Base-by-base conservation (phyloP, 2,113 vertebrate genomes). In the Spermophilus dauricus region DNA sequence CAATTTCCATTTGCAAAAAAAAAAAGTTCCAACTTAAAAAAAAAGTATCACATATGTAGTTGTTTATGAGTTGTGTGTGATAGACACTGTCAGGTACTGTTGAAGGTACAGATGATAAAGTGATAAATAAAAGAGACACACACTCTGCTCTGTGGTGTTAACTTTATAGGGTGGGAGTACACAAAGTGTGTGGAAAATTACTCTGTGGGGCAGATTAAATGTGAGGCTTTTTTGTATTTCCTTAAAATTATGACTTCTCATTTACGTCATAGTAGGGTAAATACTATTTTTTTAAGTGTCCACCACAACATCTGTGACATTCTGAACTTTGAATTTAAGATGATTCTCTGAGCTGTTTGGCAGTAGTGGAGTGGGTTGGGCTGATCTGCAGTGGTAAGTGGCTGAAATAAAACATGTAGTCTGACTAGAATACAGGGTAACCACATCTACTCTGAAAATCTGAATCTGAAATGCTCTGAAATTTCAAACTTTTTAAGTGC, bases 271-370 rank as follows among this genome's bases (percentile, higher is more conserved):
- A 17, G n/a, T 34, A 70, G 61, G 34, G 12, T 45, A 69, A 94
- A 12, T 61, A 45, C 86, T 16, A 69, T 67, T 16, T 83, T 89
- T 11, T 8, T 61, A 69, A 67, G 1, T 1, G 2, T 70, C 63
- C 34, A 48, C 30, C 39, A 89, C 61, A 70, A 56, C 4, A 58
- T 48, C 69, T 82, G 24, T 65, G 28, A 82, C 39, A 32, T 26
- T 3, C 30, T 80, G 56, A 70, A 17, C 61, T 89, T 88, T 51
- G 58, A 30, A 53, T 92, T 94, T 92, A 83, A 84, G 58, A 94
- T 32, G 39, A 30, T n/a, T 53, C 24, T 82, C 51, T 85, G 90
- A 90, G 20, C 39, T 51, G 8, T 73, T 80, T 48, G 70, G 5
- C 28, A 89, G 18, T 22, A 72, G 58, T 81, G 32, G 4, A 3